A percentile compares a stretch with the other conserved stretches of the same genome.
These are phyloP conservation scores for Pseudomyrmex sp. DNA, from an alignment of 1,140 invertebrate species.

Conservation along the genomic window DNA sequence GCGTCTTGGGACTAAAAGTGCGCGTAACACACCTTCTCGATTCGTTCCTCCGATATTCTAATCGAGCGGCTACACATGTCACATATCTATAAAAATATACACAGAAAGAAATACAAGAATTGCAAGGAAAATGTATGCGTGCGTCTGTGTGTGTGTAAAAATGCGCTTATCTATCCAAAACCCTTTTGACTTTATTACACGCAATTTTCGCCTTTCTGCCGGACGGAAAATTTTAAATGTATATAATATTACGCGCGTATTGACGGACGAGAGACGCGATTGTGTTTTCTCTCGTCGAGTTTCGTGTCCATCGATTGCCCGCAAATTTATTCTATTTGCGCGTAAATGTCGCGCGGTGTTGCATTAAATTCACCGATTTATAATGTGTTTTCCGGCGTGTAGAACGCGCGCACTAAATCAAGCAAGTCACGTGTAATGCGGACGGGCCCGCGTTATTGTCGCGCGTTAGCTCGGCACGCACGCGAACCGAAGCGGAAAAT, in stretches of 20 bases:
- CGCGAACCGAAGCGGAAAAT: conserved; percentile 63
- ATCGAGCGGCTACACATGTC: neutral
- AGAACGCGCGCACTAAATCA: conserved; percentile 64
- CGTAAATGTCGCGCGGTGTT: conserved; percentile 49
- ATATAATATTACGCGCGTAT: too few species aligned
- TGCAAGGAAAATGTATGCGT: too few species aligned
- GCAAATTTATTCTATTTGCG: conserved; percentile 40
- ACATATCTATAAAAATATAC: neutral
- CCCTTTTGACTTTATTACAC: too few species aligned
- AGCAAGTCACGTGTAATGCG: conserved; percentile 65
- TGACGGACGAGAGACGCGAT: neutral
- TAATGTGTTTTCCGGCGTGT: conserved; percentile 67
- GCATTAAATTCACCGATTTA: conserved; percentile 69
- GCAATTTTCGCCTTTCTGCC: too few species aligned
- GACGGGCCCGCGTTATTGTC: conserved; percentile 26
- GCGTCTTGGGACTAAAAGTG: neutral
- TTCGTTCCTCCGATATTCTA: neutral
- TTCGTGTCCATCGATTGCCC: conserved; percentile 18
- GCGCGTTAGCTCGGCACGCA: conserved; percentile 56
- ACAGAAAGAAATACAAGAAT: too few species aligned
- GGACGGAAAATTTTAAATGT: too few species aligned
- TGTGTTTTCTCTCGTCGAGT: neutral
- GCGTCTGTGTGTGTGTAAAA: too few species aligned
- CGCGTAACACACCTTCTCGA: neutral
- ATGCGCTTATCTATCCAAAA: too few species aligned